Base-by-base conservation (phyloP, 2,888 invertebrate genomes). In the Panzeria rudis region DNA sequence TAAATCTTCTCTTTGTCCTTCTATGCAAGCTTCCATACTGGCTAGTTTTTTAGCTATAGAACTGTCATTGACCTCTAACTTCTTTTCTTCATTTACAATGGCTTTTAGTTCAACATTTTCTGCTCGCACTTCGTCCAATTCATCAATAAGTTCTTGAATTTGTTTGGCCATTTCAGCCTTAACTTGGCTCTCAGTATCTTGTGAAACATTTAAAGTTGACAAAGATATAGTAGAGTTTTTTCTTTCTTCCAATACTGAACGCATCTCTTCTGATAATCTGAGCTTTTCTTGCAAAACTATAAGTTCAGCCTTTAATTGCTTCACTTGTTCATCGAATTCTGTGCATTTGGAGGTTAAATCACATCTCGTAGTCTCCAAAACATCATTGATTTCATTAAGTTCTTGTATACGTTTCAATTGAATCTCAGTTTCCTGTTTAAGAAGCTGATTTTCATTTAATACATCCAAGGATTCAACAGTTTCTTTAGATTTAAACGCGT, bases 21-120 rank as follows among this genome's bases (percentile, higher is more conserved):
- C 93, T 32, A 94, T 91, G 86, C 93, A 93, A n/a, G 92, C 91
- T 89, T 93, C 91, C 29, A 94, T 89, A 73, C 93, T 90, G 13
- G 86, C 87, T n/a, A 92, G 84, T 44, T 88, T 89, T n/a, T 88
- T 88, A 92, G 88, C 93, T 93, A 89, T 81, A 5, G 79, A 87
- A n/a, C 92, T 92, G 87, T 95, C 94, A 47, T 93, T 94, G 87
- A 94, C 93, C 89, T 94, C 94, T 84, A 95, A 91, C 87, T 93
- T 93, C 64, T 90, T 90, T 73, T 83, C 62, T 35, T 78, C 80
- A 5, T 15, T 62, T 7, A 77, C 35, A 3, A 44, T 61, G n/a
- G 64, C 41, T 23, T 85, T 77, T 7, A 87, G 73, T 17, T 86
- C 47, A 0, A 25, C 9, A 29, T 87, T 87, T 64, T 86, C 83